Evolutionary conservation across 2,888 invertebrate species (phyloP), one percentile per base, ranked within the genome.

Genomic region (Drosophila anomelani): DNA sequence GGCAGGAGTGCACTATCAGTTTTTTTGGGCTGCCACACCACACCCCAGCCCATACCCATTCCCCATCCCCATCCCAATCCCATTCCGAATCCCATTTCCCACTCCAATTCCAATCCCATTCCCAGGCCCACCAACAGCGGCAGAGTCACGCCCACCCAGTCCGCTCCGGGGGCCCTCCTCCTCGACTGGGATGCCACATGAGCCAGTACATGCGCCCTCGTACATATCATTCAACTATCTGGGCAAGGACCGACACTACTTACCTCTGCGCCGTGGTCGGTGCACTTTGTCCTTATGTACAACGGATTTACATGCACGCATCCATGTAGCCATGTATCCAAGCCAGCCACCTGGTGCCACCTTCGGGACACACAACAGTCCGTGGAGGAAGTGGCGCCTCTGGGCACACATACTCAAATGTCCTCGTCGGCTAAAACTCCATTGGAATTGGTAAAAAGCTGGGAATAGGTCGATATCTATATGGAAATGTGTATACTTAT

Each of bases 1-100:
- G 72, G 80, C 68, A 66, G 77, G 69, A 55, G 75, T 76, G 51
- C 63, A 81, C 79, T 81, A 81, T 81, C 80, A 76, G 80, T 78
- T 78, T 80, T 80, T 80, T 80, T 81, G 66, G 66, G 59, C 54
- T 66, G 75, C 77, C 77, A 61, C 75, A 74, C 76, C 59, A 73
- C 51, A 15, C 54, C 26, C 69, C 43, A 46, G 46, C 51, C 59
- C 36, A 51, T 41, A 56, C 29, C 36, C 44, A 58, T 17, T 46
- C 46, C 58, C 39, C 13, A 0, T 26, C 20, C 36, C 20, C 38
- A 26, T 17, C 15, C 47, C 39, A 38, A 32, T 26, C 4, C 15
- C 20, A 20, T 12, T 23, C 20, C 44, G 34, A 67, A 15, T 46
- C 5, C 43, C 46, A 26, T 46, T 46, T 26, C 10, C n/a, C 46